Conservation (phyloP, 2,113 vertebrate genomes). For the Drymodes brunneopygia region DNA sequence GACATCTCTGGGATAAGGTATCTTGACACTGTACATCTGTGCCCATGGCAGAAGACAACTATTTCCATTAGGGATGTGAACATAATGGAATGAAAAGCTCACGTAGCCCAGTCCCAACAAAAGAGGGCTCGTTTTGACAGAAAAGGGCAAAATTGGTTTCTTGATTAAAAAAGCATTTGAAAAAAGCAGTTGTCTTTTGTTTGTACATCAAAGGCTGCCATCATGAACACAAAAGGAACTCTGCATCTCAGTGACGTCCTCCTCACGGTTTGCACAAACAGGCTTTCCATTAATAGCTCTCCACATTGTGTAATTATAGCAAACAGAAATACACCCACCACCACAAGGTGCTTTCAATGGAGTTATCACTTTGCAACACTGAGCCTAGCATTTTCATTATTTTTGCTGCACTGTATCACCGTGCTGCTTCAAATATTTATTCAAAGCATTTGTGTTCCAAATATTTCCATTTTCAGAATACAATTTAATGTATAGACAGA, state of each 20-base stretch:
- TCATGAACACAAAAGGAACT: background rate
- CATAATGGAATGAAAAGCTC: background rate
- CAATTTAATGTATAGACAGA: constrained; percentile 41
- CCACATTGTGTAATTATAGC: background rate
- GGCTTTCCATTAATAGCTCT: background rate
- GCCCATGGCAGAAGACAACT: background rate
- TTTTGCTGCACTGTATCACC: constrained; percentile 1
- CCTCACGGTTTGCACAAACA: background rate
- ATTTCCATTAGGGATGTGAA: background rate
- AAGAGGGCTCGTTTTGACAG: background rate
- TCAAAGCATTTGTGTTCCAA: constrained; percentile 7
- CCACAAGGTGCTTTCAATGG: background rate
- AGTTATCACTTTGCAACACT: background rate
- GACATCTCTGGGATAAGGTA: background rate
- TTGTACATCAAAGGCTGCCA: background rate
- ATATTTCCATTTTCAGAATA: constrained; percentile 30
- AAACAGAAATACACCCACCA: background rate
- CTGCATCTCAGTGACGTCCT: background rate
- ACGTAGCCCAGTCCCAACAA: background rate
- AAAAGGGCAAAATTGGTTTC: background rate
- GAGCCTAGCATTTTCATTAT: background rate
- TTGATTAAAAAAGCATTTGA: background rate
- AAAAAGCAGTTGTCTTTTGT: background rate
- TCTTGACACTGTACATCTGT: background rate
- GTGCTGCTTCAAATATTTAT: constrained; percentile 13